Percentiles rank a stretch among this genome's conserved stretches.
Conservation (phyloP, 2,797 vertebrate genomes). For the Cyprinodon diabolis region DNA sequence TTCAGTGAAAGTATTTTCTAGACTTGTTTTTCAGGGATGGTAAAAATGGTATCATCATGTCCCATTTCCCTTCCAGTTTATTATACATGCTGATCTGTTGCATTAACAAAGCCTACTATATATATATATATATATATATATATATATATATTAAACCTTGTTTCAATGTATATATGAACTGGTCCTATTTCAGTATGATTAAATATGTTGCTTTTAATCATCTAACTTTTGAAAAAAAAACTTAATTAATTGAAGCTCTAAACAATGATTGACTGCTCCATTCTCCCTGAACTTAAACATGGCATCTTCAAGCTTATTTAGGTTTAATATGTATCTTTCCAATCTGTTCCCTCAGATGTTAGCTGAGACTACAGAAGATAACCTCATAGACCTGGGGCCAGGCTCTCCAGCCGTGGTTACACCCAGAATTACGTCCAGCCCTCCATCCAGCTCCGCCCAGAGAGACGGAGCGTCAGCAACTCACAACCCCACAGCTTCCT, state of each 20-base stretch:
- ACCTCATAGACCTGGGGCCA: slow-evolving; percentile 96
- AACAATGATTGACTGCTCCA: background rate
- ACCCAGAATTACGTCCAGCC: slow-evolving; percentile 81
- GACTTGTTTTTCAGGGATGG: too few relatives aligned
- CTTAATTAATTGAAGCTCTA: background rate
- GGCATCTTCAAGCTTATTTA: background rate
- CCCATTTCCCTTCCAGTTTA: background rate
- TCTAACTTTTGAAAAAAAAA: background rate
- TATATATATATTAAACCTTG: background rate
- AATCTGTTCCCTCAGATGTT: slow-evolving; percentile 81
- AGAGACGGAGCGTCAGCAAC: slow-evolving; percentile 61
- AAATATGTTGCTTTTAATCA: background rate
- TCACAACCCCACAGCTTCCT: slow-evolving; percentile 48
- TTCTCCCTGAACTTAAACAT: background rate
- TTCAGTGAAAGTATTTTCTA: too few relatives aligned
- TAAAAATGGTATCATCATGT: background rate
- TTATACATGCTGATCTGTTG: background rate
- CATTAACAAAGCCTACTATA: background rate
- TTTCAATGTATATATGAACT: background rate
- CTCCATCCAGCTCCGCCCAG: slow-evolving; percentile 41
- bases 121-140: too few relatives aligned
- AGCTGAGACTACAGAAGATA: slow-evolving; percentile 92
- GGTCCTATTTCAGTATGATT: background rate
- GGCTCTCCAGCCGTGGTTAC: slow-evolving; percentile 96
- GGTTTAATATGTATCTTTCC: background rate